Evolutionary conservation across 2,113 vertebrate species (phyloP), one percentile per base, ranked within the genome.

Genomic region (Trogon surrucura): DNA sequence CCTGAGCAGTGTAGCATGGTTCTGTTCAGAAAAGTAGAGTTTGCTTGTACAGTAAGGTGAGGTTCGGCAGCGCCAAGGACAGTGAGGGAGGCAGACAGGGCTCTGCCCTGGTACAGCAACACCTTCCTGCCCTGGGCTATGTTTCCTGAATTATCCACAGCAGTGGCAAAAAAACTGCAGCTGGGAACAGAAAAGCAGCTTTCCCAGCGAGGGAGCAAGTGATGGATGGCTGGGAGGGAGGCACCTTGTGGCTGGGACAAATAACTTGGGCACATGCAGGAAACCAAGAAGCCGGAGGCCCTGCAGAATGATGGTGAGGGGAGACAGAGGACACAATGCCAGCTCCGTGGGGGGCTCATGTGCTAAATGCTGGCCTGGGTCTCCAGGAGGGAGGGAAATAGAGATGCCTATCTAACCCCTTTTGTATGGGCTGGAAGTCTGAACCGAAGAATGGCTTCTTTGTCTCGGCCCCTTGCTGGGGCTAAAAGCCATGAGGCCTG

Each of bases 401-500:
- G 58, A 58, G 51, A 86, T 84, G 79, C 38, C 48, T 57, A 30
- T 89, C 80, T 50, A 54, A 29, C 64, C 0, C 9, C 89, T 56
- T 81, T 60, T 47, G 27, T 48, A 8, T 3, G 22, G 44, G 47
- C 69, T 45, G 6, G 0, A 4, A 74, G 81, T 5, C 77, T 4
- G 53, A 64, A 50, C 57, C 50, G 77, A 47, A 95, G 89, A 93
- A 95, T 57, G 77, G 77, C 41, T 72, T 73, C 77, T 93, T 95
- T 86, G 91, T 95, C 87, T 71, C 1, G 2, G 77, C 56, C 80
- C 79, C 73, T 58, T 27, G 6, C 53, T 61, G 91, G 47, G 73
- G 36, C 69, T 72, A n/a, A 85, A 79, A 87, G 86, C 91, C 93
- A 4, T 70, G 67, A 90, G 86, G 88, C 91, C 60, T 30, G 60